phyloP scores from a whole-genome alignment of 2,797 vertebrate genomes.

The Sebastes dallii region DNA sequence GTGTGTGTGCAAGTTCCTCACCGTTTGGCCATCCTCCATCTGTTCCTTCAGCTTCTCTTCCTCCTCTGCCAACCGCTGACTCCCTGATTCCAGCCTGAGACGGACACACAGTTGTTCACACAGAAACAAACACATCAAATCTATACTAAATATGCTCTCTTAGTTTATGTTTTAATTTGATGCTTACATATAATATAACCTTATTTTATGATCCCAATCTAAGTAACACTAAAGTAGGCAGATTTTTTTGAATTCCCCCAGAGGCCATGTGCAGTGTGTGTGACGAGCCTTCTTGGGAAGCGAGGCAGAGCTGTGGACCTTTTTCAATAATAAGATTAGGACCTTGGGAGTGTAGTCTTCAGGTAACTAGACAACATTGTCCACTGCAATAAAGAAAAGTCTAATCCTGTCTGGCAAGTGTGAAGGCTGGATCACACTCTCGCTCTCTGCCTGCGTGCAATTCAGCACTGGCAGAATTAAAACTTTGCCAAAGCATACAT shows the following conservation, averaged over 20 bases:
- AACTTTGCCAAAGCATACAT: slow-evolving; percentile 15
- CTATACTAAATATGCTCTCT: background rate
- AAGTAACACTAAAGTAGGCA: background rate
- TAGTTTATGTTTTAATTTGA: background rate
- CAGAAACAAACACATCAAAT: slow-evolving; percentile 13
- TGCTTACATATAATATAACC: background rate
- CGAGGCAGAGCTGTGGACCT: background rate
- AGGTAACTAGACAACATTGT: slow-evolving; percentile 28
- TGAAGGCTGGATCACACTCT: background rate
- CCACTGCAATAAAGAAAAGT: slow-evolving; percentile 8
- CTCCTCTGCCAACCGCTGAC: slow-evolving; percentile 48
- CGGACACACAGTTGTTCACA: background rate
- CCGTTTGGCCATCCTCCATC: slow-evolving; percentile 57
- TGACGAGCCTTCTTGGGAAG: background rate
- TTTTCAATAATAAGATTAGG: slow-evolving; percentile 17
- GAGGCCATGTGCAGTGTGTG: background rate
- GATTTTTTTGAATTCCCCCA: background rate
- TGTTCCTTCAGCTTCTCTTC: slow-evolving; percentile 57
- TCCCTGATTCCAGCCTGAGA: slow-evolving; percentile 69
- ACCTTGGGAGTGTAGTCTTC: background rate
- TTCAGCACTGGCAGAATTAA: background rate
- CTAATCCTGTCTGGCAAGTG: background rate
- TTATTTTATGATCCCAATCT: background rate
- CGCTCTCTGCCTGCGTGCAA: background rate
- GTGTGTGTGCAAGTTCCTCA: slow-evolving; percentile 23